These are phyloP conservation scores for Xestia ashworthii DNA, from an alignment of 2,888 invertebrate genomes.

Conservation along the genomic window DNA sequence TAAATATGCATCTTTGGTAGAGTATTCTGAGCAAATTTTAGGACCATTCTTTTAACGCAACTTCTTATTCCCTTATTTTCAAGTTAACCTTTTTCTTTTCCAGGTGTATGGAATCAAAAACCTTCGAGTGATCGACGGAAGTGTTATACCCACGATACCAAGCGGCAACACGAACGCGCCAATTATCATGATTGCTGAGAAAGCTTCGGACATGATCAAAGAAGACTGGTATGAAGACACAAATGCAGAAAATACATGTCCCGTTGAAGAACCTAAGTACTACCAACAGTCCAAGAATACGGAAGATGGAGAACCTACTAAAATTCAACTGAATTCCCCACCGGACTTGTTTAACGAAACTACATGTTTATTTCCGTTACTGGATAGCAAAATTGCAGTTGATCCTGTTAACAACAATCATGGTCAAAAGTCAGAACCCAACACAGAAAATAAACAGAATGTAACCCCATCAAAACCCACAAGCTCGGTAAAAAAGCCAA, in stretches of 20 bases:
- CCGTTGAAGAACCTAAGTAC: constrained; percentile 50
- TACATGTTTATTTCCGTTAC: constrained; percentile 75
- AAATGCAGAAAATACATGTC: constrained; percentile 66
- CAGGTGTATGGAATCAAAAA: constrained; percentile 92
- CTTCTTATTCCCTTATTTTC: background rate
- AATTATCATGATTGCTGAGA: constrained; percentile 96
- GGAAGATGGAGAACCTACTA: constrained; percentile 65
- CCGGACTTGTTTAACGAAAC: constrained; percentile 83
- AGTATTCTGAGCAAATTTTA: background rate
- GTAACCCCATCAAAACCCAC: no score
- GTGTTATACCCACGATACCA: constrained; percentile 95
- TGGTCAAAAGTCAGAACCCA: background rate
- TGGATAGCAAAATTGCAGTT: constrained; percentile 53
- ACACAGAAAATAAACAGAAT: constrained; percentile 8
- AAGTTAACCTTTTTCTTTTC: background rate
- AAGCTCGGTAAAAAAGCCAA: background rate
- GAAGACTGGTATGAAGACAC: constrained; percentile 90
- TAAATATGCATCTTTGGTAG: background rate
- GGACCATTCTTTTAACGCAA: background rate
- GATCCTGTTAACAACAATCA: background rate
- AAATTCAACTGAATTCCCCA: constrained; percentile 50
- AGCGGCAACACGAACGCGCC: constrained; percentile 96
- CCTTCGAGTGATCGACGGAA: constrained; percentile 95
- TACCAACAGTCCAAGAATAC: constrained; percentile 62
- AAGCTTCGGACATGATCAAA: constrained; percentile 95